A percentile compares a stretch with the other conserved stretches of the same genome.
phyloP scores from a whole-genome alignment of 2,797 vertebrate genomes.

The Orestias chungarensis region DNA sequence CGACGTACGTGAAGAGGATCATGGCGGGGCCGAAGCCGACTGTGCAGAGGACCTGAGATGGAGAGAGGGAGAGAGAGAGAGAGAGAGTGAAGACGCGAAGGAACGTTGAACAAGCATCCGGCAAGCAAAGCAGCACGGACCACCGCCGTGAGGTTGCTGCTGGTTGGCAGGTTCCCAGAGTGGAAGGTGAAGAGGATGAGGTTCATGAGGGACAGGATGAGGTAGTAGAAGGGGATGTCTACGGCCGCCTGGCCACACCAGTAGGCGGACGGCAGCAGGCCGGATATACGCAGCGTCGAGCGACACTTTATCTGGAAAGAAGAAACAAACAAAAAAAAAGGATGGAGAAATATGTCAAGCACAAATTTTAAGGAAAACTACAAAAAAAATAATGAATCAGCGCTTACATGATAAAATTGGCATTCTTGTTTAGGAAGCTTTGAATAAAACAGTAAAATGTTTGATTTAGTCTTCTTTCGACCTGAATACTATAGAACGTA shows the following conservation, averaged over 20 bases:
- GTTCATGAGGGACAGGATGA: slow-evolving; percentile 79
- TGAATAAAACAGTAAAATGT: neutral
- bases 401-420: too few species aligned
- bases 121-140: slow-evolving; percentile 55
- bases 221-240: slow-evolving; percentile 85
- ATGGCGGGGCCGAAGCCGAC: slow-evolving; percentile 84
- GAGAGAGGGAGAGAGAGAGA: too few species aligned
- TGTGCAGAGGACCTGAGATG: slow-evolving; percentile 72
- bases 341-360: too few species aligned
- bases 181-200: slow-evolving; percentile 81
- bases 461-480: neutral
- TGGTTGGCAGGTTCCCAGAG: slow-evolving; percentile 73
- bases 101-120: neutral
- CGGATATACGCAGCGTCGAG: slow-evolving; percentile 85
- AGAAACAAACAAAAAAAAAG: neutral
- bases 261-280: slow-evolving; percentile 90
- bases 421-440: too few species aligned
- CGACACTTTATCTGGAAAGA: slow-evolving; percentile 82
- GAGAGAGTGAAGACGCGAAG: neutral
- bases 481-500: too few species aligned
- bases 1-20: slow-evolving; percentile 85
- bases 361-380: too few species aligned
- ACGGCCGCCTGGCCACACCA: slow-evolving; percentile 92
- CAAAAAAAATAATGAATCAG: too few species aligned
- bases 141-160: slow-evolving; percentile 75